A percentile compares a stretch with the other conserved stretches of the same genome.
Conservation (phyloP, 2,888 invertebrate species). For the Pheosia gnoma region DNA sequence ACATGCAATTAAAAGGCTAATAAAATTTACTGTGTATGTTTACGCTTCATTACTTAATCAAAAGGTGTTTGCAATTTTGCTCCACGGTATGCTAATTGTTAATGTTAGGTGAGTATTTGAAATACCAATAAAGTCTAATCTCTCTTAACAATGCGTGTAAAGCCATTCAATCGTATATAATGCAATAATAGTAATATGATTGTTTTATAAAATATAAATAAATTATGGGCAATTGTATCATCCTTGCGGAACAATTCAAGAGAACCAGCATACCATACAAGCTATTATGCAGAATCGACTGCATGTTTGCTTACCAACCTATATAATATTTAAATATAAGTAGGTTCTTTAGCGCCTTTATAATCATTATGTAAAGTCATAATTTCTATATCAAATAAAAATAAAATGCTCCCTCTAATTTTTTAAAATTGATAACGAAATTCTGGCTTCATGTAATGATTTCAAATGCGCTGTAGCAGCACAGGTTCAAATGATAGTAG, state of each 20-base stretch:
- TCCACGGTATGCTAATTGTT: constrained; percentile 1
- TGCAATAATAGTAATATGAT: background rate
- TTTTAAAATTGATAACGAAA: no score
- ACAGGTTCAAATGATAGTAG: no score
- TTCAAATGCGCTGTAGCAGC: no score
- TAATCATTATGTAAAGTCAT: no score
- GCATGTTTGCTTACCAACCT: background rate
- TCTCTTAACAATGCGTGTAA: background rate
- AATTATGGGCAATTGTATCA: background rate
- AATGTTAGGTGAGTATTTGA: background rate
- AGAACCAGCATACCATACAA: background rate
- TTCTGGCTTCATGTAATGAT: no score
- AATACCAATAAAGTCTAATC: background rate
- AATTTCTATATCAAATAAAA: no score
- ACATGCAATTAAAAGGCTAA: constrained; percentile 37
- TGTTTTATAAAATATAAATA: background rate
- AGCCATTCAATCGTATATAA: background rate
- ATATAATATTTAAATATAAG: no score
- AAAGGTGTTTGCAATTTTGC: background rate
- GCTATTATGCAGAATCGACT: no score
- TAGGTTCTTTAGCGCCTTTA: no score
- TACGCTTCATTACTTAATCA: constrained; percentile 11
- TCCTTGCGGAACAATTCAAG: background rate
- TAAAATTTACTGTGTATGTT: constrained; percentile 17
- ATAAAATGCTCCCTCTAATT: no score